Base-by-base conservation (phyloP, 2,797 vertebrate genomes). In the Oryzias sinensis region DNA sequence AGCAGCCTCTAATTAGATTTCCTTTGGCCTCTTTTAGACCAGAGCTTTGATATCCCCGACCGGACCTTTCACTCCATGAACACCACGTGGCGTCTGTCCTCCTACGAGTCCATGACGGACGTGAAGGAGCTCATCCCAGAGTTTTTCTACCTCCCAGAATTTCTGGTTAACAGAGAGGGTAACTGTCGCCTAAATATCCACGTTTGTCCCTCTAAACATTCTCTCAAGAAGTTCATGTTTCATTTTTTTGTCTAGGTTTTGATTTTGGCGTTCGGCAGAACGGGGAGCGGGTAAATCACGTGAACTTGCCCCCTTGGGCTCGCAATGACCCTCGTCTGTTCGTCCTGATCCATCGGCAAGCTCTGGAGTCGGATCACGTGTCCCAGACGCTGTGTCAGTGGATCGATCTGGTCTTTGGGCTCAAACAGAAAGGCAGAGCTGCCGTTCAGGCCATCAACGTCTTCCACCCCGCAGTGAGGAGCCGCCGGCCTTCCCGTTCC, bases 1-100 rank as follows among this genome's bases (percentile, higher is more conserved):
- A 85, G 81, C 79, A 81, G 72, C 86, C 40, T 84, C 56, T 87
- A 83, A 90, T 89, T 61, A 66, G 66, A 62, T 82, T 80, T 74
- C 87, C 59, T 88, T 83, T 61, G 83, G 61, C 67, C 68, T 66
- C 64, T 56, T 68, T 62, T 88, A 99, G 97, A 99, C 91, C 97
- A 99, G 86, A 99, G 97, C 90, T 99, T 99, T 93, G 97, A 99
- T 93, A 99, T 98, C 79, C 97, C 97, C 48, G 97, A 99, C 90
- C 95, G 97, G 86, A 99, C 97, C 15, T 99, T 99, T 85, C 97
- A 99, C 88, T 99, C 97, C 46, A 99, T 97, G 90, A 95, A 98
- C 81, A 99, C 97, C 75, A 99, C 97, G 2, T 99, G 97, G 97
- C 92, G 96, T 18, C 95, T 99, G 29, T 99, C 97, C 27, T 99